A percentile compares a stretch with the other conserved stretches of the same genome.
Conservation (phyloP, 1,140 invertebrate genomes). For the Panulirus ornatus region DNA sequence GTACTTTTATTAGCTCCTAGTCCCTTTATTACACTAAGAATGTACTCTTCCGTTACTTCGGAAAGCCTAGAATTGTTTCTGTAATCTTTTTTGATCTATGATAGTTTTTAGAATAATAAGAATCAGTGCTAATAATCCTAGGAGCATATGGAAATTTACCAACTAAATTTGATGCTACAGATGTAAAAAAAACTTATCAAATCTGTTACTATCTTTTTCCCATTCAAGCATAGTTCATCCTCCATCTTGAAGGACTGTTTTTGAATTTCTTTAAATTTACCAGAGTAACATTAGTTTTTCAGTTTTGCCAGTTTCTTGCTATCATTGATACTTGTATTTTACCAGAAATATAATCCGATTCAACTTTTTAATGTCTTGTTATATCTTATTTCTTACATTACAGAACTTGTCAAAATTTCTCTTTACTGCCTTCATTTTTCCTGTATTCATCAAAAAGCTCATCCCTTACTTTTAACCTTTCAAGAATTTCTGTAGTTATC, state of each 20-base stretch:
- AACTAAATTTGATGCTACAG: too few relatives aligned
- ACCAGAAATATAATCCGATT: not conserved
- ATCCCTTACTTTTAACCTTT: not conserved
- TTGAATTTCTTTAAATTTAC: not conserved
- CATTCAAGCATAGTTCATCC: not conserved
- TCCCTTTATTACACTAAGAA: too few relatives aligned
- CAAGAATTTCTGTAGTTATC: too few relatives aligned
- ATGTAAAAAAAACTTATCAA: not conserved
- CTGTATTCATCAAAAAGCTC: not conserved
- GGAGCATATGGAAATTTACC: too few relatives aligned
- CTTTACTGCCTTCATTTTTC: too few relatives aligned
- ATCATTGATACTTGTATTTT: slow-evolving; percentile 5
- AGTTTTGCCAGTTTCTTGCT: not conserved
- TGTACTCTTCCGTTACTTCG: too few relatives aligned
- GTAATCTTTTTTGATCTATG: too few relatives aligned
- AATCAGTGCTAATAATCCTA: too few relatives aligned
- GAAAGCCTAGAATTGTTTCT: not conserved
- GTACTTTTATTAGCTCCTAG: too few relatives aligned
- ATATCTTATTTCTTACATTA: not conserved
- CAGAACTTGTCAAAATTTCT: not conserved
- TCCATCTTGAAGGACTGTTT: not conserved
- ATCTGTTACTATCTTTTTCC: not conserved
- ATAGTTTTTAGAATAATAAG: too few relatives aligned
- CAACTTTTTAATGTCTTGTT: not conserved
- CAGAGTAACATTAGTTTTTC: not conserved